Conservation (phyloP, 2,113 vertebrate species). For the Pelobates fuscus region DNA sequence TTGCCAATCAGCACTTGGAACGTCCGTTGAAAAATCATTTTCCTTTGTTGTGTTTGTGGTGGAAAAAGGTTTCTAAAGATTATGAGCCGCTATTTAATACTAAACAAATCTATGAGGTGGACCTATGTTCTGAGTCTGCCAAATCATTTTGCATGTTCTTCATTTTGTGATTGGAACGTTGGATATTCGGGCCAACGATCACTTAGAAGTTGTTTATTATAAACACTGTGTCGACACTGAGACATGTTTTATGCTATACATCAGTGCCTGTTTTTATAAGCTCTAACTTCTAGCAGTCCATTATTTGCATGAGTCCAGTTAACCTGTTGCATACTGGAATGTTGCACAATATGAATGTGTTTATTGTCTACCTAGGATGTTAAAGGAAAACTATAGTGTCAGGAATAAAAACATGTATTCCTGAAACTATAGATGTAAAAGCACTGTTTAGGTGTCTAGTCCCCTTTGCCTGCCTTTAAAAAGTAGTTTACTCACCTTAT, state of each 20-base stretch:
- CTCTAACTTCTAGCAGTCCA: slow-evolving; percentile 20
- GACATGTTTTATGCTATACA: slow-evolving; percentile 8
- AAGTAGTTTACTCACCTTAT: too few relatives aligned
- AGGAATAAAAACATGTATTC: too few relatives aligned
- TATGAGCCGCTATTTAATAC: slow-evolving; percentile 40
- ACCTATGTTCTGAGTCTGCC: slow-evolving; percentile 20
- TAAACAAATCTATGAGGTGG: slow-evolving; percentile 48
- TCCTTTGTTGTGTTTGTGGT: slow-evolving; percentile 50
- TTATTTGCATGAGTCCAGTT: not conserved
- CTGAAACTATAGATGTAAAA: too few relatives aligned
- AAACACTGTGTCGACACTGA: slow-evolving; percentile 20
- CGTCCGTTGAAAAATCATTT: slow-evolving; percentile 36
- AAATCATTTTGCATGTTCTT: slow-evolving; percentile 35
- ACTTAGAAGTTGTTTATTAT: slow-evolving; percentile 38
- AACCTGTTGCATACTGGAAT: not conserved
- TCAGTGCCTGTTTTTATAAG: slow-evolving; percentile 11
- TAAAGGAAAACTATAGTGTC: too few relatives aligned
- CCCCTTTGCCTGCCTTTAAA: too few relatives aligned
- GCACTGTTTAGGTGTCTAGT: too few relatives aligned
- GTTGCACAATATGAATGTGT: too few relatives aligned
- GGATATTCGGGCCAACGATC: slow-evolving; percentile 22
- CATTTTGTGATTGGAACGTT: slow-evolving; percentile 13
- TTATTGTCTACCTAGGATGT: too few relatives aligned
- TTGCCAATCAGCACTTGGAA: slow-evolving; percentile 48
- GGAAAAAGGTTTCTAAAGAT: slow-evolving; percentile 40